Evolutionary conservation across 2,888 invertebrate species (phyloP), one percentile per base, ranked within the genome.

Genomic region (Dryadula phaetusa): DNA sequence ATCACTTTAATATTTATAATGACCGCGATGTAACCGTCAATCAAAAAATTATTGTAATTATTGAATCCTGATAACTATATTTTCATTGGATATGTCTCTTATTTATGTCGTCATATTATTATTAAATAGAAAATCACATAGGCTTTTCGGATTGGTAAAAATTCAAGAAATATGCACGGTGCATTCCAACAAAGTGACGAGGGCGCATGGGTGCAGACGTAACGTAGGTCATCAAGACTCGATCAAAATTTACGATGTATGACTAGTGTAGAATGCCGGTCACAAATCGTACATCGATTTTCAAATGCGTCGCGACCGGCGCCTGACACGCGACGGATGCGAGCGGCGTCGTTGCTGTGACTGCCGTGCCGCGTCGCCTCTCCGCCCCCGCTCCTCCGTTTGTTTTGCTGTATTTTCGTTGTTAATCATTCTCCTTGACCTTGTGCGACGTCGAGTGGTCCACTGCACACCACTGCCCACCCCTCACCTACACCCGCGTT

Each of bases 391-490:
- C 75, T 69, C 75, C 75, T 53, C 73, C 75, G 74, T 90, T 90
- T 90, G 91, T 92, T 93, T 92, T 91, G 91, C 90, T 91, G 92
- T 92, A 92, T 91, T 92, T 92, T 93, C 90, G 90, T 90, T 90
- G 91, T 92, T 93, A 93, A 93, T 93, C 93, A 93, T 93, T 93
- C 93, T 92, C 93, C 93, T 93, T 92, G 92, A 93, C 92, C 91
- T 92, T 91, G 91, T 90, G 90, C 92, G 90, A 88, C 88, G 92
- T 84, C 83, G 88, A 92, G 91, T 92, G 92, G 92, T 90, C 92
- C 90, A 90, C 91, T 92, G 90, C 90, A 91, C 91, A 90, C 88
- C 89, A 90, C 85, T 88, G 88, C 85, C 84, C 87, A 87, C 90
- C 90, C 90, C 90, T 84, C 87, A 77, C 87, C 85, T 79, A 82